Percentiles rank a stretch among this genome's conserved stretches.
Conservation (phyloP, 1,140 invertebrate genomes). For the Popillia japonica region DNA sequence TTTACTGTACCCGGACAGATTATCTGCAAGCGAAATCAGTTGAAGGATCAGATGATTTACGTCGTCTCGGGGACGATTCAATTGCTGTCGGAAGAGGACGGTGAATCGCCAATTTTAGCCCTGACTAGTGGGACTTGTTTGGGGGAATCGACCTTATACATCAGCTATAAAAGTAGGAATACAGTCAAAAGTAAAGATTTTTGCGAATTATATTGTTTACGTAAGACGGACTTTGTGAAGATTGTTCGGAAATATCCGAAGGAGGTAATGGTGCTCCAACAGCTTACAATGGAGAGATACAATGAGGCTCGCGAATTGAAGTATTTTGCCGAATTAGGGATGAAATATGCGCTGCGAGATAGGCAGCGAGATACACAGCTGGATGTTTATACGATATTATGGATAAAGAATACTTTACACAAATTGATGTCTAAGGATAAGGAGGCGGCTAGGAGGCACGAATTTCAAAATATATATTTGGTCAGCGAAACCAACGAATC, state of each 20-base stretch:
- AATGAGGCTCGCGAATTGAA: background rate
- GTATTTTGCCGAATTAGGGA: background rate
- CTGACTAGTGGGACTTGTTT: conserved; percentile 32
- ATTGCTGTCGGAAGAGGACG: conserved; percentile 59
- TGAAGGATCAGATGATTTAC: conserved; percentile 62
- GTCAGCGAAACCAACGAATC: background rate
- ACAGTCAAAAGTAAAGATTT: conserved; percentile 33
- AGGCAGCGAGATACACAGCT: background rate
- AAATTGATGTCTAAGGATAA: conserved; percentile 34
- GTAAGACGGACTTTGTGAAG: conserved; percentile 12
- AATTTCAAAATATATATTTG: conserved; percentile 36
- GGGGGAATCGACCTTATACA: background rate
- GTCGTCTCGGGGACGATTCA: conserved; percentile 61
- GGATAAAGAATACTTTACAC: conserved; percentile 37
- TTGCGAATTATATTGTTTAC: conserved; percentile 38
- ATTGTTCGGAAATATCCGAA: conserved; percentile 5
- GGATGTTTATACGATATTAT: conserved; percentile 6
- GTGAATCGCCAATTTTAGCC: conserved; percentile 29
- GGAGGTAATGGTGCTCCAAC: background rate
- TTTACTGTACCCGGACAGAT: conserved; percentile 62
- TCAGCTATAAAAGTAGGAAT: background rate
- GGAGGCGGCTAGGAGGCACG: conserved; percentile 1
- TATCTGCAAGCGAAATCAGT: conserved; percentile 60
- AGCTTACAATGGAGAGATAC: background rate
- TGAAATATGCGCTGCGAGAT: background rate